Conservation (phyloP, 1,140 invertebrate genomes). For the Orchesella cincta region DNA sequence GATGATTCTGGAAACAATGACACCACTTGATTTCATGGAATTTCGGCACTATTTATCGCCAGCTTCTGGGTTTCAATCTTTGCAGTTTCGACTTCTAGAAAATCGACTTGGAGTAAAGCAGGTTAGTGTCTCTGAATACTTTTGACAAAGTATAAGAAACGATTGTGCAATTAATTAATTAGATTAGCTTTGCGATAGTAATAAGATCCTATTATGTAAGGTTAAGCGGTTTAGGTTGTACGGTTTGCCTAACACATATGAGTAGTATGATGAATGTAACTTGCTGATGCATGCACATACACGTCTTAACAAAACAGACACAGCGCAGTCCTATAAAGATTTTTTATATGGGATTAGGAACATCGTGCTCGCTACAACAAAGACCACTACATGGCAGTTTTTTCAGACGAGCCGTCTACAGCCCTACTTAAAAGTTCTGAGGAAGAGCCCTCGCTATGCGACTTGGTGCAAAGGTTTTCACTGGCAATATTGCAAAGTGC, state of each 20-base stretch:
- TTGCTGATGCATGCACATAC: no score
- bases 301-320: no score
- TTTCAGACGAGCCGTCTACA: slow-evolving; percentile 73
- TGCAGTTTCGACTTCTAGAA: slow-evolving; percentile 94
- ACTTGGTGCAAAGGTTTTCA: slow-evolving; percentile 71
- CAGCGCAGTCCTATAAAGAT: neutral
- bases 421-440: slow-evolving; percentile 75
- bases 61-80: slow-evolving; percentile 95
- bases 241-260: no score
- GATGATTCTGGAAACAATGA: slow-evolving; percentile 96
- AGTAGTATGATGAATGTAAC: no score
- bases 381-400: slow-evolving; percentile 80
- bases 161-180: slow-evolving; percentile 15
- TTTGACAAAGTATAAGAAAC: neutral
- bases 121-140: slow-evolving; percentile 54
- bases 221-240: no score
- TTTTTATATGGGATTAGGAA: slow-evolving; percentile 59
- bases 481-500: neutral
- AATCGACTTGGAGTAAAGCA: slow-evolving; percentile 93
- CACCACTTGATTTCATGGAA: slow-evolving; percentile 94
- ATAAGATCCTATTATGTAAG: no score
- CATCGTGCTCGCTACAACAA: slow-evolving; percentile 91
- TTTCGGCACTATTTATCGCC: slow-evolving; percentile 88
- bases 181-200: no score
- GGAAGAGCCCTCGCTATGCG: slow-evolving; percentile 77